Conservation (phyloP, 2,797 vertebrate species). For the Myotis daubentonii region DNA sequence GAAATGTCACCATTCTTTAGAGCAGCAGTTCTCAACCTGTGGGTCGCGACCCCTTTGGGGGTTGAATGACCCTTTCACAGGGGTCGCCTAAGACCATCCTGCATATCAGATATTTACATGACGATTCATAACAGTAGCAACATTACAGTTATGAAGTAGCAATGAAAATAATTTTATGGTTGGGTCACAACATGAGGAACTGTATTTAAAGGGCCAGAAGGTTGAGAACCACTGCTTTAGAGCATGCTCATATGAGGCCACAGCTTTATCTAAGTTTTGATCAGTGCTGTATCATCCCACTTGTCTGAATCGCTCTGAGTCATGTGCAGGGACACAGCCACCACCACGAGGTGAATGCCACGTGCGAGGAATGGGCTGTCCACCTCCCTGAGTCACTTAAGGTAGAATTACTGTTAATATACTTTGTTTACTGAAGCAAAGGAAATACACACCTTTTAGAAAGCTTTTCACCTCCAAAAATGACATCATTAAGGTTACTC, state of each 20-base stretch:
- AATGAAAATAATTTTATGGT: no score
- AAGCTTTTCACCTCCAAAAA: background rate
- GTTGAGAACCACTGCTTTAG: constrained; percentile 83
- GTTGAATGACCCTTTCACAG: no score
- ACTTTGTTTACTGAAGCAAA: background rate
- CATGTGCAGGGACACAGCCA: background rate
- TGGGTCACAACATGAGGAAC: no score
- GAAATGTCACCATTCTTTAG: constrained; percentile 91
- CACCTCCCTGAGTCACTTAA: background rate
- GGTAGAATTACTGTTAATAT: background rate
- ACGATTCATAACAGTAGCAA: no score
- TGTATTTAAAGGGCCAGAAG: no score
- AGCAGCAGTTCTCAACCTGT: constrained; percentile 72
- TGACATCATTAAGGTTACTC: background rate
- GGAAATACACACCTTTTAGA: background rate
- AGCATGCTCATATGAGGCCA: constrained; percentile 87
- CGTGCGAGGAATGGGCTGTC: no score
- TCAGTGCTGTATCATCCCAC: background rate
- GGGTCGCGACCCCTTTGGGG: no score
- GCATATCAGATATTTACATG: no score
- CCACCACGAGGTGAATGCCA: background rate
- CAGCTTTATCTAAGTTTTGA: background rate
- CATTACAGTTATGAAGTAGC: no score
- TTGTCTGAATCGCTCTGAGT: background rate
- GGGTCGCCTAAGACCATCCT: no score